These are phyloP conservation scores for Drosophila repleta DNA, from an alignment of 1,140 invertebrate species.

Conservation along the genomic window DNA sequence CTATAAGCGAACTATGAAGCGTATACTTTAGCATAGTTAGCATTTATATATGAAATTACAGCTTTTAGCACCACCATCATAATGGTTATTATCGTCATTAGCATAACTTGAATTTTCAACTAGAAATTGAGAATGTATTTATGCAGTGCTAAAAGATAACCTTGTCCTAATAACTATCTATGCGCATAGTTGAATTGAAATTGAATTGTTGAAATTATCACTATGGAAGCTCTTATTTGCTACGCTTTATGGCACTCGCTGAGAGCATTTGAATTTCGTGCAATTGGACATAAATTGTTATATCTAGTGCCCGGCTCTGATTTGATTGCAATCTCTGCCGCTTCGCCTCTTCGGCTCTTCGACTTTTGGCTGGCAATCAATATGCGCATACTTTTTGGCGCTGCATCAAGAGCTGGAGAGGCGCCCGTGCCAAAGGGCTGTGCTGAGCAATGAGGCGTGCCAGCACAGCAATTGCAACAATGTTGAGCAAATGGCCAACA, in stretches of 20 bases:
- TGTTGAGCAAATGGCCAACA: slow-evolving; percentile 30
- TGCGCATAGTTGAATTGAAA: background rate
- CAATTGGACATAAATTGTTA: slow-evolving; percentile 1
- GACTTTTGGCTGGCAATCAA: slow-evolving; percentile 64
- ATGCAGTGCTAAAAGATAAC: too few relatives aligned
- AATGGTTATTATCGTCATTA: too few relatives aligned
- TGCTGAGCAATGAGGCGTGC: slow-evolving; percentile 62
- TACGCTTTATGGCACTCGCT: slow-evolving; percentile 4
- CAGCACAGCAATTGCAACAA: slow-evolving; percentile 11
- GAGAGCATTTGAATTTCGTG: slow-evolving; percentile 11
- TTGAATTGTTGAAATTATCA: too few relatives aligned
- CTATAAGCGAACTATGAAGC: too few relatives aligned
- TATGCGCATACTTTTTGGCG: slow-evolving; percentile 67
- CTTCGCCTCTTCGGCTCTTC: slow-evolving; percentile 17
- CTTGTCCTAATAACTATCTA: too few relatives aligned
- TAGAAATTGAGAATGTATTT: too few relatives aligned
- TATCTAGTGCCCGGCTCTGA: slow-evolving; percentile 22
- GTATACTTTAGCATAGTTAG: too few relatives aligned
- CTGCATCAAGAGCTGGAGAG: slow-evolving; percentile 70
- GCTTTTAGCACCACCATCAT: too few relatives aligned
- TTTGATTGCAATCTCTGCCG: slow-evolving; percentile 31
- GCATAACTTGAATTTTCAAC: too few relatives aligned
- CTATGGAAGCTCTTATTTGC: too few relatives aligned
- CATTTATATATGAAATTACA: too few relatives aligned
- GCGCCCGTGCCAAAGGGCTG: slow-evolving; percentile 30